phyloP scores from a whole-genome alignment of 2,113 vertebrate genomes.

The Mungos mungo region DNA sequence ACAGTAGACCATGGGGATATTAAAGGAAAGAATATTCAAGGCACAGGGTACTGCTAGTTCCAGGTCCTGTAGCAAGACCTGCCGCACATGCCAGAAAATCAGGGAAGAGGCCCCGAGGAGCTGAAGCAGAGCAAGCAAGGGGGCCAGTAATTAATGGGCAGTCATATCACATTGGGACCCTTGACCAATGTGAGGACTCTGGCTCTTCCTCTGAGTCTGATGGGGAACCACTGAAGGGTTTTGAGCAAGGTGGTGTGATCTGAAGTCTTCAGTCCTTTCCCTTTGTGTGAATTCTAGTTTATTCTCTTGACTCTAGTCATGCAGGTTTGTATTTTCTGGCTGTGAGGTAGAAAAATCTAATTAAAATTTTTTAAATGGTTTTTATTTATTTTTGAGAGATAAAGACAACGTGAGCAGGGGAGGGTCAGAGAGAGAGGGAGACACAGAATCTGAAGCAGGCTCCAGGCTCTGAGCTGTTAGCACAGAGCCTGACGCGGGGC shows the following conservation, averaged over 20 bases:
- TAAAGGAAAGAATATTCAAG: background rate
- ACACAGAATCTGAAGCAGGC: too few relatives aligned
- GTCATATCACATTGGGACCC: accelerated
- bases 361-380: too few relatives aligned
- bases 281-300: background rate
- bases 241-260: background rate
- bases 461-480: too few relatives aligned
- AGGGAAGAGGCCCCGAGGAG: background rate
- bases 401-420: too few relatives aligned
- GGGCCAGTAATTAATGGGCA: background rate
- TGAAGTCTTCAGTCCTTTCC: background rate
- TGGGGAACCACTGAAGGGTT: accelerated
- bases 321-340: background rate
- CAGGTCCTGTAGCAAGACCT: accelerated
- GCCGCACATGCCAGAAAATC: background rate
- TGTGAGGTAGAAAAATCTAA: background rate
- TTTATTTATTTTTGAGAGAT: too few relatives aligned
- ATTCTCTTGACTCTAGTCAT: background rate
- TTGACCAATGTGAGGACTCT: background rate
- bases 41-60: background rate
- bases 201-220: background rate
- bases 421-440: too few relatives aligned
- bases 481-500: too few relatives aligned
- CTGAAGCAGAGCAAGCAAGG: background rate
- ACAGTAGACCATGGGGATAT: background rate